Evolutionary conservation across 2,888 invertebrate genomes (phyloP).

Genomic region (Phania funesta): DNA sequence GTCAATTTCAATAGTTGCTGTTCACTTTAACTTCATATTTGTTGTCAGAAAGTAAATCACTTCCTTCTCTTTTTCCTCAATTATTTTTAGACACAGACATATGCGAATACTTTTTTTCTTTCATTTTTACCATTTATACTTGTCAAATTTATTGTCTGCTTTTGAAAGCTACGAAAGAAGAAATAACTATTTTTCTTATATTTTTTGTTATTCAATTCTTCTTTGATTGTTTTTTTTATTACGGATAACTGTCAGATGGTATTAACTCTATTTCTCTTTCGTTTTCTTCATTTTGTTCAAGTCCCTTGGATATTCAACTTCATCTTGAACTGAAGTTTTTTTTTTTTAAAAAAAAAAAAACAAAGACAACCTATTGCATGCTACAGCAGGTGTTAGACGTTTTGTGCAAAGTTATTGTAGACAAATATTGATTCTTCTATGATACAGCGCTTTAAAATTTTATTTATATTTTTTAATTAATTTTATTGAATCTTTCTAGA

Average conservation of each 20-base stretch:
- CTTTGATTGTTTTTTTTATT: too few species aligned
- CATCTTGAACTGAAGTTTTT: constrained; percentile 19
- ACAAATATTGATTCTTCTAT: too few species aligned
- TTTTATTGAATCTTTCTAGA: too few species aligned
- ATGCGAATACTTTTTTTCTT: not conserved
- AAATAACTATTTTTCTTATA: constrained; percentile 16
- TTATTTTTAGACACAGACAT: not conserved
- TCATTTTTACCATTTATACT: constrained; percentile 12
- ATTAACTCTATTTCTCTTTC: constrained; percentile 38
- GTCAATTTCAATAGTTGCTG: constrained; percentile 21
- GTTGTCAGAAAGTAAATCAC: constrained; percentile 53
- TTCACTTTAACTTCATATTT: too few species aligned
- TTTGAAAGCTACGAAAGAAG: constrained; percentile 11
- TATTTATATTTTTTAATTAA: too few species aligned
- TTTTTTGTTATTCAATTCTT: constrained; percentile 1
- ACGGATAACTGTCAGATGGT: constrained; percentile 53
- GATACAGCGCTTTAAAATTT: too few species aligned
- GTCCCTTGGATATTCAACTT: constrained; percentile 13
- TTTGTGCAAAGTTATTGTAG: not conserved
- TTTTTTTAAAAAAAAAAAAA: too few species aligned
- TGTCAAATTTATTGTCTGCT: constrained; percentile 37
- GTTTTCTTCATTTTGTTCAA: not conserved
- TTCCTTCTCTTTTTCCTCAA: constrained; percentile 35
- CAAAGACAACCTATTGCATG: not conserved
- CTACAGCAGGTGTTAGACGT: not conserved